Evolutionary conservation across 2,797 vertebrate species (phyloP).

Genomic region (Otus scops): DNA sequence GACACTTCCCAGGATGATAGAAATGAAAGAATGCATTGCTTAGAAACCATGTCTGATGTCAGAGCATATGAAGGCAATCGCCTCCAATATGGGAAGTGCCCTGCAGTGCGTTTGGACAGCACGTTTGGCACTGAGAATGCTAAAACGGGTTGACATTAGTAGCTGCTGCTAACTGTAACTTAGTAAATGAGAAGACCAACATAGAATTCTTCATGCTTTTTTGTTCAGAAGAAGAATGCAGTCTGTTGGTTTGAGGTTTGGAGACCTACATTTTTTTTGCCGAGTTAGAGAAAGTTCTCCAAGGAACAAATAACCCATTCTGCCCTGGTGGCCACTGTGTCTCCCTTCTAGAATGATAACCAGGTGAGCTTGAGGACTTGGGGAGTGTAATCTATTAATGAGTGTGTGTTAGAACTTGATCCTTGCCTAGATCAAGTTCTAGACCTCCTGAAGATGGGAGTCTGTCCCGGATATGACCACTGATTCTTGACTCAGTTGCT

Average conservation of each 20-base stretch:
- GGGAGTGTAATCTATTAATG: neutral
- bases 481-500: neutral
- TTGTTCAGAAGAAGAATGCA: neutral
- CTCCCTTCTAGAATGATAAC: neutral
- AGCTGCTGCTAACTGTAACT: neutral
- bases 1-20: neutral
- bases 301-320: neutral
- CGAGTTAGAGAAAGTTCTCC: neutral
- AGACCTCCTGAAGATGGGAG: neutral
- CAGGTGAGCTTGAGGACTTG: neutral
- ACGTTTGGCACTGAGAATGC: rapidly evolving
- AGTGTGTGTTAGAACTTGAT: neutral
- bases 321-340: neutral
- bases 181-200: neutral
- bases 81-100: neutral
- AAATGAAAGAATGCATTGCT: neutral
- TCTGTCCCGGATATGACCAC: neutral
- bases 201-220: neutral
- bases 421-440: neutral
- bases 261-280: neutral
- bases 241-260: neutral
- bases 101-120: neutral
- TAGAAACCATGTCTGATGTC: neutral
- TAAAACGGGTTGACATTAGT: neutral
- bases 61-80: neutral